phyloP scores from a whole-genome alignment of 2,888 invertebrate species.

The Leucoptera coffeella region DNA sequence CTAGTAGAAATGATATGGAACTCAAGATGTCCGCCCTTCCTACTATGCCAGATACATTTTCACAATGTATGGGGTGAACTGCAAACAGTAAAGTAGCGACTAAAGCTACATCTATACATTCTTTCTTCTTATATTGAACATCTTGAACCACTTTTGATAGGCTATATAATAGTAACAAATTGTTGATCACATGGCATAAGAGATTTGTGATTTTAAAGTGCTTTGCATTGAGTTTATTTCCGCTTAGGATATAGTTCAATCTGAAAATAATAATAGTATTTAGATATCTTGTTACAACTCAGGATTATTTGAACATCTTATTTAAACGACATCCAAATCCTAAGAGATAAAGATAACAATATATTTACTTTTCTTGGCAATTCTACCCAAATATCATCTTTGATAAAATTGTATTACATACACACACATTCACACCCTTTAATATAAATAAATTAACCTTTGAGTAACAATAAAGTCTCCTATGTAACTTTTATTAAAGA shows the following conservation, averaged over 20 bases:
- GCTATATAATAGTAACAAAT: conserved; percentile 13
- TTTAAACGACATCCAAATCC: no score
- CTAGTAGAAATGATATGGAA: conserved; percentile 67
- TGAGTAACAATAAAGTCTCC: no score
- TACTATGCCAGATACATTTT: conserved; percentile 88
- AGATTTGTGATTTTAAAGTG: conserved; percentile 76
- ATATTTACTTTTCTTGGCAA: no score
- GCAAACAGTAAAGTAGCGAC: conserved; percentile 73
- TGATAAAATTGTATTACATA: no score
- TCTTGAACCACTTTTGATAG: conserved; percentile 11
- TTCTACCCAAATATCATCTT: no score
- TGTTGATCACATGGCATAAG: conserved; percentile 59
- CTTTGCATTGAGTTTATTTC: conserved; percentile 44
- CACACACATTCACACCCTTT: no score
- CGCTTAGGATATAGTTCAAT: conserved; percentile 59
- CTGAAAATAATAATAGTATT: conserved; percentile 28
- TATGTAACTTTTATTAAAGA: no score
- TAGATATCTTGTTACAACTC: no score
- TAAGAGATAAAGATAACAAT: no score
- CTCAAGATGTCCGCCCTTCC: conserved; percentile 89
- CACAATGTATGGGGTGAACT: conserved; percentile 89
- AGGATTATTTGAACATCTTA: no score
- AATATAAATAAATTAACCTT: no score
- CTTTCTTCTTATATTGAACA: conserved; percentile 6
- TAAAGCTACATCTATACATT: conserved; percentile 41